phyloP scores from a whole-genome alignment of 2,113 vertebrate species.

The Bombycilla garrulus region DNA sequence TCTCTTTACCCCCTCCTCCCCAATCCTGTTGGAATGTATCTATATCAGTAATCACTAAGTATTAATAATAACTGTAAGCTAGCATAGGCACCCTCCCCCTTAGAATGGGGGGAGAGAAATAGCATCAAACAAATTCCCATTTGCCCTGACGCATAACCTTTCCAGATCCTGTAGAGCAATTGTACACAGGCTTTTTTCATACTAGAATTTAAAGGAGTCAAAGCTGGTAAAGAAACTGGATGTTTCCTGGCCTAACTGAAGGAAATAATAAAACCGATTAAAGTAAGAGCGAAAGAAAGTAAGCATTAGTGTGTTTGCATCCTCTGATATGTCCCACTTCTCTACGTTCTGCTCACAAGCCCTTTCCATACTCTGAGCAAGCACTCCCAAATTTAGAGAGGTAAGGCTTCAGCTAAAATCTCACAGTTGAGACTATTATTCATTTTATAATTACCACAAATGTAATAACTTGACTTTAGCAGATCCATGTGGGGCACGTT shows the following conservation, averaged over 20 bases:
- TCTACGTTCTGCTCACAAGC: background rate
- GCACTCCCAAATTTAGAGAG: conserved; percentile 7
- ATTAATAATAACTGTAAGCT: background rate
- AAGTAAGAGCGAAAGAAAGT: background rate
- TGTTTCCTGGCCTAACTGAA: conserved; percentile 37
- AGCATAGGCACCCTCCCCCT: background rate
- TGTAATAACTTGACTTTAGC: background rate
- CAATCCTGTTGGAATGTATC: conserved; percentile 9
- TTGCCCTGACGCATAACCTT: background rate
- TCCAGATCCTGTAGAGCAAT: background rate
- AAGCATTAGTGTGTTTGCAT: conserved; percentile 9
- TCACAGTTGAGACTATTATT: background rate
- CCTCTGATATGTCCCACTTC: conserved; percentile 14
- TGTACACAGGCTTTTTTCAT: background rate
- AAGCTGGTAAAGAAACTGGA: conserved; percentile 24
- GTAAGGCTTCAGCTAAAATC: conserved; percentile 51
- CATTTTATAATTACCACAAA: background rate
- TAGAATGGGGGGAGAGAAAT: background rate
- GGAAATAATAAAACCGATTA: background rate
- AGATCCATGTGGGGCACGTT: background rate
- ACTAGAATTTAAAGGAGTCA: background rate
- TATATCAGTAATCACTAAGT: background rate
- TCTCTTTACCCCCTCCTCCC: background rate
- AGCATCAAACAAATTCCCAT: background rate
- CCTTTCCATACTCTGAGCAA: conserved; percentile 13